Conservation (phyloP, 2,113 vertebrate genomes). For the Heterocephalus glaber region DNA sequence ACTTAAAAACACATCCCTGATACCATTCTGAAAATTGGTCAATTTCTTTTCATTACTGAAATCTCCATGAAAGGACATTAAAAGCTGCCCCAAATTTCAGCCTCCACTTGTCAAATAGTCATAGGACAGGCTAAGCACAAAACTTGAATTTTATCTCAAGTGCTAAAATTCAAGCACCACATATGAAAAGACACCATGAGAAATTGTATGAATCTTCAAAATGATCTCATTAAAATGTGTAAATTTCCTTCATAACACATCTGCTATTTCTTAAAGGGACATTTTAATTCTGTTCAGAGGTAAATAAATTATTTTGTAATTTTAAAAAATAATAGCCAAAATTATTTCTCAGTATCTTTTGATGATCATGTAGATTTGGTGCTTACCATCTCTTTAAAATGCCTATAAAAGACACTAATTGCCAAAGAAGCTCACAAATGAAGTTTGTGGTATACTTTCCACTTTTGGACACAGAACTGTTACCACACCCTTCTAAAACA, state of each 20-base stretch:
- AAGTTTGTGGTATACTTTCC: not conserved
- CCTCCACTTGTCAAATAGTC: not conserved
- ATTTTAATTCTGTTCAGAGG: conserved; percentile 16
- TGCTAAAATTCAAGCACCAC: not conserved
- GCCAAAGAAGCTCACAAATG: conserved; percentile 61
- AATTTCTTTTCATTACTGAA: not conserved
- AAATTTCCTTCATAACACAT: not conserved
- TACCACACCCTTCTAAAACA: conserved; percentile 61
- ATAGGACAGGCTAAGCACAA: not conserved
- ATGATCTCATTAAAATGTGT: not conserved
- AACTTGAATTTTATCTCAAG: not conserved
- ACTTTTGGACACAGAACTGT: conserved; percentile 74
- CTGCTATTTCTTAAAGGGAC: conserved; percentile 56
- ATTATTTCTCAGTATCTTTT: conserved; percentile 61
- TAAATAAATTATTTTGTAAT: not conserved
- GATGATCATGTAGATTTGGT: not conserved
- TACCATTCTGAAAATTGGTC: not conserved
- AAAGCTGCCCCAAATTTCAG: not conserved
- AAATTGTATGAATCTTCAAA: not conserved
- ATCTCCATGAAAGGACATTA: not conserved
- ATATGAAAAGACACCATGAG: not conserved
- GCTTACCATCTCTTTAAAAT: conserved; percentile 59
- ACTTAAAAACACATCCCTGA: not conserved
- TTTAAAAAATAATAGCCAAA: conserved; percentile 44
- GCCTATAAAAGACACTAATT: conserved; percentile 65